Evolutionary conservation across 2,113 vertebrate species (phyloP).

Genomic region (Piaya cayana): DNA sequence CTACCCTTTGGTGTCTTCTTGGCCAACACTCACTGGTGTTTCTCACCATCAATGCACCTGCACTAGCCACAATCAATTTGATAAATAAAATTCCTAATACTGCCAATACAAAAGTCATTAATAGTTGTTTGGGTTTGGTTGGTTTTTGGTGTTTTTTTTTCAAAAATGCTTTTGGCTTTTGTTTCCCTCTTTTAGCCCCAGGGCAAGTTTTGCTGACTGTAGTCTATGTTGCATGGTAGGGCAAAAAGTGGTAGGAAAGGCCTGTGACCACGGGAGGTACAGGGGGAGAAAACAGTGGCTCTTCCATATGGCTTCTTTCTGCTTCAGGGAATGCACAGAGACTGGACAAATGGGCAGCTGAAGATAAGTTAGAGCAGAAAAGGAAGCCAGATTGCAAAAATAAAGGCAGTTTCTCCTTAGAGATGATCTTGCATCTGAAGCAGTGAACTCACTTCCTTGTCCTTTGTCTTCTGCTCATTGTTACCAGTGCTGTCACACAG

Average conservation of each 20-base stretch:
- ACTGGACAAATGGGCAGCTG: background rate
- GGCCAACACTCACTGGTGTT: background rate
- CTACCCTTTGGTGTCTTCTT: background rate
- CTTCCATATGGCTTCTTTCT: background rate
- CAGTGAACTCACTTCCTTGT: conserved; percentile 27
- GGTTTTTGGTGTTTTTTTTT: background rate
- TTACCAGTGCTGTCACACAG: background rate
- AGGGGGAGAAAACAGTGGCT: background rate
- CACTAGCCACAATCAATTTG: background rate
- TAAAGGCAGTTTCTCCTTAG: conserved; percentile 7
- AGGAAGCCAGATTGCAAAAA: conserved; percentile 22
- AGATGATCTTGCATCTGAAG: background rate
- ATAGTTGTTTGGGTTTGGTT: no score
- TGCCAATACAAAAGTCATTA: background rate
- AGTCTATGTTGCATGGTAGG: background rate
- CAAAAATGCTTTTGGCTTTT: background rate
- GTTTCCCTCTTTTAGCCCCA: background rate
- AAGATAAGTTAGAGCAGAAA: background rate
- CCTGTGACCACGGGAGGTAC: background rate
- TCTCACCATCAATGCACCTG: background rate
- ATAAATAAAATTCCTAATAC: background rate
- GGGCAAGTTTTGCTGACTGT: background rate
- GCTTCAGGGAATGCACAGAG: background rate
- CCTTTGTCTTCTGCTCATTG: background rate
- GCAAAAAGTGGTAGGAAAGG: background rate